Evolutionary conservation across 2,888 invertebrate genomes (phyloP).

Genomic region (Lasioglossum malachurum): DNA sequence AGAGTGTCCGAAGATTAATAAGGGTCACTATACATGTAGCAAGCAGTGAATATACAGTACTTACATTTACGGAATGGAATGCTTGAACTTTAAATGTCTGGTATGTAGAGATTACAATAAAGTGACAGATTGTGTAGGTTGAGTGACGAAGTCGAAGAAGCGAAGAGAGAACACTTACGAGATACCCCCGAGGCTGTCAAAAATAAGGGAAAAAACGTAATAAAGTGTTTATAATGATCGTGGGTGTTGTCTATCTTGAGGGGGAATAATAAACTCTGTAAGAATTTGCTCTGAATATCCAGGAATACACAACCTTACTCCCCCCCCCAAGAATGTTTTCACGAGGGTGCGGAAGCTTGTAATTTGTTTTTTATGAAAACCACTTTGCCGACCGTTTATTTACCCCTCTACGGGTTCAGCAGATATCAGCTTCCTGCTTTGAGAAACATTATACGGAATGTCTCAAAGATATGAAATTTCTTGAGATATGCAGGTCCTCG

Average conservation of each 20-base stretch:
- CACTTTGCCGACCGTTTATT: constrained; percentile 15
- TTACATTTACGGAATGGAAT: not conserved
- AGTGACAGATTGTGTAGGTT: not conserved
- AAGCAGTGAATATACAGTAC: too few relatives aligned
- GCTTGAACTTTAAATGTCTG: not conserved
- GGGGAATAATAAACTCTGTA: not conserved
- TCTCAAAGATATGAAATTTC: not conserved
- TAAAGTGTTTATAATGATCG: not conserved
- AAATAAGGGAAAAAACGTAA: not conserved
- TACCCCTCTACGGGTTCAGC: not conserved
- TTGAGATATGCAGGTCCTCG: too few relatives aligned
- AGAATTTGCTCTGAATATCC: constrained; percentile 15
- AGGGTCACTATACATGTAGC: too few relatives aligned
- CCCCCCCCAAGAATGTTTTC: not conserved
- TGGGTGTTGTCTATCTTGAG: not conserved
- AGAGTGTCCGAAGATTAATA: too few relatives aligned
- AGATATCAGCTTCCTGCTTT: not conserved
- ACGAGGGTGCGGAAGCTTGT: constrained; percentile 10
- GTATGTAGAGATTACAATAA: not conserved
- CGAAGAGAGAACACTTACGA: not conserved
- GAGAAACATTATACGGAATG: not conserved
- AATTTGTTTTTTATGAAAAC: constrained; percentile 36
- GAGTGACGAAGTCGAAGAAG: not conserved
- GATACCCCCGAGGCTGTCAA: not conserved
- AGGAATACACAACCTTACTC: not conserved